These are phyloP conservation scores for Zygothrica quintamaculata DNA, from an alignment of 2,888 invertebrate genomes.

Conservation along the genomic window DNA sequence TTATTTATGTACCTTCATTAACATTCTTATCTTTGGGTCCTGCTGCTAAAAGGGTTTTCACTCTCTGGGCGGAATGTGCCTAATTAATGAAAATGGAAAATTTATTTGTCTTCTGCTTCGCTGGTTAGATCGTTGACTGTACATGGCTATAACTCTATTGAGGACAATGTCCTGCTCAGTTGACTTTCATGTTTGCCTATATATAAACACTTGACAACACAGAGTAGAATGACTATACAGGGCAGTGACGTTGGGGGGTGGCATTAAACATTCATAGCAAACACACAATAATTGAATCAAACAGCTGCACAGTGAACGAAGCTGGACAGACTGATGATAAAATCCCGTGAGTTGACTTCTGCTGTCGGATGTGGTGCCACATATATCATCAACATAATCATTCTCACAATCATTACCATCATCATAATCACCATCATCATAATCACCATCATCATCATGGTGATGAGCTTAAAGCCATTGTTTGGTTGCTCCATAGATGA, in stretches of 20 bases:
- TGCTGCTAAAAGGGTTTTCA: slow-evolving; percentile 7
- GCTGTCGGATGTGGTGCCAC: slow-evolving; percentile 39
- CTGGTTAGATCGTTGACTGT: neutral
- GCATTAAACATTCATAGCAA: slow-evolving; percentile 19
- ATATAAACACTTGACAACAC: slow-evolving; percentile 36
- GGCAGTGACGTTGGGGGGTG: neutral
- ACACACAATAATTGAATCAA: slow-evolving; percentile 37
- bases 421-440: too few relatives aligned
- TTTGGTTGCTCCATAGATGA: neutral
- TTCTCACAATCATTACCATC: neutral
- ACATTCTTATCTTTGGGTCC: neutral
- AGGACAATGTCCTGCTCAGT: slow-evolving; percentile 37
- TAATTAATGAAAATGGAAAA: slow-evolving; percentile 45
- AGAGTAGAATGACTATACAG: neutral
- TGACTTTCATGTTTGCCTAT: slow-evolving; percentile 42
- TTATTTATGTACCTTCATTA: neutral
- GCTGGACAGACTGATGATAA: slow-evolving; percentile 4
- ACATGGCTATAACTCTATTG: slow-evolving; percentile 22
- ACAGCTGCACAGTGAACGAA: neutral
- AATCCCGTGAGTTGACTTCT: slow-evolving; percentile 17
- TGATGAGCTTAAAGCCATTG: too few relatives aligned
- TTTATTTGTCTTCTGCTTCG: slow-evolving; percentile 18
- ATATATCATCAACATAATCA: slow-evolving; percentile 14
- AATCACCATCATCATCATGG: too few relatives aligned
- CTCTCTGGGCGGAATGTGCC: slow-evolving; percentile 10